Conservation (phyloP, 2,888 invertebrate species). For the Pilophorus perplexus region DNA sequence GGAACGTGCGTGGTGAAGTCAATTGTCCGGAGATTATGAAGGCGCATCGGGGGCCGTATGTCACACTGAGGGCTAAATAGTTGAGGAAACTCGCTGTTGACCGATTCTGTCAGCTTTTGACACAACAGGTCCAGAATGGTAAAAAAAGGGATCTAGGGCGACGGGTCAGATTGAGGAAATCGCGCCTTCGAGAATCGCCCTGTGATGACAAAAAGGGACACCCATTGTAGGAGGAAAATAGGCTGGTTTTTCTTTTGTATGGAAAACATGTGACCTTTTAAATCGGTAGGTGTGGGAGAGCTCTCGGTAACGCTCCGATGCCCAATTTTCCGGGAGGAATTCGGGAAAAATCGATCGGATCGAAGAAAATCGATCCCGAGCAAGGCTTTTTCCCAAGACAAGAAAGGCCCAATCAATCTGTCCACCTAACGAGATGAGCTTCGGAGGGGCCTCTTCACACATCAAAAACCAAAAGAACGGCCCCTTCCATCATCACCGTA, state of each 20-base stretch:
- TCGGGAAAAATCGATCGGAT: not conserved
- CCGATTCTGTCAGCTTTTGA: no score
- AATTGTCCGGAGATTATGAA: conserved; percentile 2
- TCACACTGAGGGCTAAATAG: no score
- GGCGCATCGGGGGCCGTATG: not conserved
- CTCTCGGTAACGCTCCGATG: conserved; percentile 24
- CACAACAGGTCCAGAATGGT: no score
- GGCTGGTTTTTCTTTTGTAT: conserved; percentile 7
- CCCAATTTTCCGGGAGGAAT: conserved; percentile 21
- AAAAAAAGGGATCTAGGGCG: no score
- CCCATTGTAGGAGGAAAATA: conserved; percentile 7
- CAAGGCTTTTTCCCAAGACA: conserved; percentile 19
- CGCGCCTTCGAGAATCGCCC: no score
- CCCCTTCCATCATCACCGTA: conserved; percentile 20
- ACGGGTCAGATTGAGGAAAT: no score
- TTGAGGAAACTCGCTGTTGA: no score
- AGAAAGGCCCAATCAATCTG: conserved; percentile 35
- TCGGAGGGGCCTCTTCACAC: not conserved
- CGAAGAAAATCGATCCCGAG: not conserved
- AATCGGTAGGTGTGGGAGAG: conserved; percentile 12
- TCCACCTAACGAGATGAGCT: conserved; percentile 34
- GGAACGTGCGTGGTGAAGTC: conserved; percentile 1
- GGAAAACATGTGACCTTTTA: conserved; percentile 21
- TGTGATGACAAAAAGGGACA: no score
- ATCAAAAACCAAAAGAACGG: conserved; percentile 19